Conservation (phyloP, 2,888 invertebrate genomes). For the Exocentrus adspersus region DNA sequence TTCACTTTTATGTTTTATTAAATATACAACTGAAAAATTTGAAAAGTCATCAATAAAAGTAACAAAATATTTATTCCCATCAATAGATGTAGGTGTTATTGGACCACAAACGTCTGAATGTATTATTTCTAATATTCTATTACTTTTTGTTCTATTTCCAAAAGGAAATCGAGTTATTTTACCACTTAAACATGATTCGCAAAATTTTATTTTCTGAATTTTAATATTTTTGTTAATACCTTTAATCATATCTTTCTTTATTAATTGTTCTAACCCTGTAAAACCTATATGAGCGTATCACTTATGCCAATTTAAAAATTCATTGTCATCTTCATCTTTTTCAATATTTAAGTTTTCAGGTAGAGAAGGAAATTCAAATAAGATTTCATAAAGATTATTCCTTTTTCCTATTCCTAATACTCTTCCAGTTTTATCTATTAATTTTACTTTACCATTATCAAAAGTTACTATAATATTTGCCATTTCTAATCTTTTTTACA, state of each 20-base stretch:
- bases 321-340: neutral
- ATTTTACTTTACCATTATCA: slow-evolving; percentile 26
- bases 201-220: no score
- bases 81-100: neutral
- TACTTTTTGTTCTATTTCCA: neutral
- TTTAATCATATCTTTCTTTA: neutral
- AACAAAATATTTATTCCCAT: neutral
- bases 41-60: neutral
- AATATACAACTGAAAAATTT: neutral
- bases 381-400: slow-evolving; percentile 38
- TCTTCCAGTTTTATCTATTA: slow-evolving; percentile 19
- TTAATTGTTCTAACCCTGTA: neutral
- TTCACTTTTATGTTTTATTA: no score
- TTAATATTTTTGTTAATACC: neutral
- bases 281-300: neutral
- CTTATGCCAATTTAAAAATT: neutral
- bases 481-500: slow-evolving; percentile 30
- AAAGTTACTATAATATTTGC: slow-evolving; percentile 23
- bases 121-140: neutral
- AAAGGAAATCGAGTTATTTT: neutral
- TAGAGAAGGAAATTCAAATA: slow-evolving; percentile 28
- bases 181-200: neutral
- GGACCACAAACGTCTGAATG: neutral
- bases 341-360: no score
- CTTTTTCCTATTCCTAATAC: slow-evolving; percentile 26